Evolutionary conservation across 1,140 invertebrate genomes (phyloP).

Genomic region (Bombus soroeensis): DNA sequence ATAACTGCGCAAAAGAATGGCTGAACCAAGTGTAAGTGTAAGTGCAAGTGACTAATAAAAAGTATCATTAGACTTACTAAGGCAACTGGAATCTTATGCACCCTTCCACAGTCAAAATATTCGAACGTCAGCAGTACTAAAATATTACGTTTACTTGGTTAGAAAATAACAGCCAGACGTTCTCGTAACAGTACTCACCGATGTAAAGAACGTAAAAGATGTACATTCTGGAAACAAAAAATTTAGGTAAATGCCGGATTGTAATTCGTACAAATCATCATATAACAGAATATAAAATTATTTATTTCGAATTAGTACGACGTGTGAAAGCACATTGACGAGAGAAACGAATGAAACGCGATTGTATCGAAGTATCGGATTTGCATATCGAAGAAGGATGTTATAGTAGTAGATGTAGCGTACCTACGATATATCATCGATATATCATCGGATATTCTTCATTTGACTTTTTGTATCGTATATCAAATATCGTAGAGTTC

Average conservation of each 20-base stretch:
- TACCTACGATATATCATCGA: neutral
- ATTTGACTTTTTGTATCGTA: neutral
- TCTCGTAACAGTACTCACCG: slow-evolving; percentile 32
- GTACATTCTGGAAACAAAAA: slow-evolving; percentile 42
- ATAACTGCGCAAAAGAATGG: neutral
- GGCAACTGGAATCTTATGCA: slow-evolving; percentile 42
- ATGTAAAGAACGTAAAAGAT: slow-evolving; percentile 48
- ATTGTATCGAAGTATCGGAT: slow-evolving; percentile 46
- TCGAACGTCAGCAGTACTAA: slow-evolving; percentile 58
- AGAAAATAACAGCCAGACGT: slow-evolving; percentile 1
- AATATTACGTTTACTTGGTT: slow-evolving; percentile 49
- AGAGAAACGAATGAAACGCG: slow-evolving; percentile 46
- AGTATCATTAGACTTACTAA: slow-evolving; percentile 35
- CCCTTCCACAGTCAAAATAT: slow-evolving; percentile 41
- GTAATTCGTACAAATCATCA: slow-evolving; percentile 48
- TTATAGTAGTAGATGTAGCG: neutral
- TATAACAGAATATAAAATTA: slow-evolving; percentile 12
- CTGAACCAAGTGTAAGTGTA: too few relatives aligned
- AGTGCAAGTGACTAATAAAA: neutral
- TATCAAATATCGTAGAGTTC: too few relatives aligned
- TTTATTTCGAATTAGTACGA: slow-evolving; percentile 8
- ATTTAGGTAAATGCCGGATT: slow-evolving; percentile 20
- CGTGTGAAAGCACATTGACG: slow-evolving; percentile 9
- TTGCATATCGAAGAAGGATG: neutral
- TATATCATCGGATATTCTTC: neutral